Evolutionary conservation across 2,888 invertebrate species (phyloP), one percentile per base, ranked within the genome.

Genomic region (Athalia rosae): DNA sequence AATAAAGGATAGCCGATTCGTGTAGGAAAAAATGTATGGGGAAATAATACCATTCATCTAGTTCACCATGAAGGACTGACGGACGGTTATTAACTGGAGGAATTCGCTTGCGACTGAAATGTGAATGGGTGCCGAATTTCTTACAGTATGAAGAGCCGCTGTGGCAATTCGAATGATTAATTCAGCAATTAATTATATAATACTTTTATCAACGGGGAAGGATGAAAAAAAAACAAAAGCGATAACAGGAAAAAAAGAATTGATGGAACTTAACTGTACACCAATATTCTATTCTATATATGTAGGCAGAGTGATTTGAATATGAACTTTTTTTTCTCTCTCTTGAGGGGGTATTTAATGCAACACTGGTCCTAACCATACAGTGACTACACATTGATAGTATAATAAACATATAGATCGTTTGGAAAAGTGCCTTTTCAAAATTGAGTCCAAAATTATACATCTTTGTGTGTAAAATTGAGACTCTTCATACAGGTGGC

Each of bases 301-400:
- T 53, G 4, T 53, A 53, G n/a, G 53, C 53, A n/a, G 53, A 15
- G 45, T 45, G 71, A 71, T 58, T 71, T 45, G 56, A 71, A 56
- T 71, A 58, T 45, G 58, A 71, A n/a, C n/a, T 58, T 15, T 56
- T 58, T 43, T 58, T 53, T 8, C 53, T 53, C n/a, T 0, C n/a
- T 53, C n/a, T n/a, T 13, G 8, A 8, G 61, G 7, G n/a, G 45
- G 58, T 71, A 71, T 58, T 71, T 58, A 71, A 71, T 71, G 71
- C 71, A 43, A 71, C 71, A 58, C 71, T 71, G 71, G 71, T 71
- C 15, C 58, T 71, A 71, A 71, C 71, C 45, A 71, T 15, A 71
- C 45, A 71, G 71, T 71, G 71, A 71, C 71, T 71, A 71, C 71
- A 71, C 58, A 71, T 71, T 71, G 71, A 71, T 58, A 71, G 15